Evolutionary conservation across 2,797 vertebrate species (phyloP), one percentile per base, ranked within the genome.

Genomic region (Coreius guichenoti): DNA sequence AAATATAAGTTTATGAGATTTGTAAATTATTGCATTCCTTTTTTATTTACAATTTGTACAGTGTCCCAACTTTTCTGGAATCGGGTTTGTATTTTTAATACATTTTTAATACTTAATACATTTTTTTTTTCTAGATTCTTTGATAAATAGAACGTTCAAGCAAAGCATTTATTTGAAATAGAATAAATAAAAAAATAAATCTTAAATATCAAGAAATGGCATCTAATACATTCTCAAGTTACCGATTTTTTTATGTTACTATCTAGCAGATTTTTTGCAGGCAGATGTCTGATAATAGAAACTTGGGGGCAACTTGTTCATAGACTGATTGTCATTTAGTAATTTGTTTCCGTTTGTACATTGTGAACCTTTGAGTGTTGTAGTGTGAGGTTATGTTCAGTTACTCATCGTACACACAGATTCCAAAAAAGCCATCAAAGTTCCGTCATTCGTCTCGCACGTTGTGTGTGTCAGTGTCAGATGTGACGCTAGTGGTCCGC

Each of bases 371-470:
- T 92, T 89, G 89, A 93, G 93, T 92, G 91, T 92, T 93, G 93
- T 19, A 31, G 91, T 92, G 89, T 91, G 92, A 93, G 89, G 92
- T 94, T 93, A 92, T 92, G 92, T 90, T 91, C 90, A 89, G 51
- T 95, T 94, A 96, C 92, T 95, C 93, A 95, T 93, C 90, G 87
- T 88, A 92, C 86, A 86, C 92, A 92, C 92, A 86, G 91, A 92
- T 91, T 93, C 93, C 93, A 94, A 94, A 86, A 87, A 86, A 87
- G 76, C 29, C 51, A 29, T 51, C 31, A 76, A 86, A 93, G 91
- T 91, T 94, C 92, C 92, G 90, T 94, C 93, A 94, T 92, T 93
- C 80, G 95, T 95, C 94, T 95, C 92, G 90, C 94, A 93, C 94
- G 91, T 94, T 89, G 93, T 87, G 87, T 93, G 93, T 95, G 93